Conservation (phyloP, 2,113 vertebrate genomes). For the Pristiophorus japonicus region DNA sequence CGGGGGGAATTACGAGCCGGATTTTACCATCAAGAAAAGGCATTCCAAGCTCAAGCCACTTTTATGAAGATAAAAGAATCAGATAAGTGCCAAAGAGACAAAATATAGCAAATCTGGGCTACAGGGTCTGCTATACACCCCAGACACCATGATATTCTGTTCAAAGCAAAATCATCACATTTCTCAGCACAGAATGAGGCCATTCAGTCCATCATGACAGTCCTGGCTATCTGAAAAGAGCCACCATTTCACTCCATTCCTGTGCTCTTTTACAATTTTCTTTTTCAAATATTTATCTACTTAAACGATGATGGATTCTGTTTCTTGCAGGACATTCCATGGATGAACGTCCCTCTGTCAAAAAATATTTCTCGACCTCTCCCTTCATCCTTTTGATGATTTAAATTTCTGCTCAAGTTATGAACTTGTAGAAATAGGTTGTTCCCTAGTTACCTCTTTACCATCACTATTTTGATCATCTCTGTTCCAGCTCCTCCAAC, state of each 20-base stretch:
- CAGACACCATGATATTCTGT: too few species aligned
- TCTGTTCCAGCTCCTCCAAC: background rate
- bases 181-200: too few species aligned
- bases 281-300: background rate
- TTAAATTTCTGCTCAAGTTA: background rate
- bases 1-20: background rate
- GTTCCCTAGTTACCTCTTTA: background rate
- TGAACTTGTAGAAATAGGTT: background rate
- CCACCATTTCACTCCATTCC: background rate
- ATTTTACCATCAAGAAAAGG: background rate
- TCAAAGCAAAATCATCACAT: too few species aligned
- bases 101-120: too few species aligned
- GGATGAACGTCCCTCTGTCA: background rate
- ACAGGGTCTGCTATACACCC: too few species aligned
- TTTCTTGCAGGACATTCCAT: background rate
- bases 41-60: background rate
- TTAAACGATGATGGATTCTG: background rate
- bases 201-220: background rate
- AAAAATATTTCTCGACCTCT: background rate
- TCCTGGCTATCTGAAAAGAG: background rate
- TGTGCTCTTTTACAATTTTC: background rate
- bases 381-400: background rate
- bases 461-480: background rate
- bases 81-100: background rate
- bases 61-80: background rate